A percentile compares a stretch with the other conserved stretches of the same genome.
Evolutionary conservation across 2,113 vertebrate species (phyloP).

Genomic region (Tenebrosternarchus preto): DNA sequence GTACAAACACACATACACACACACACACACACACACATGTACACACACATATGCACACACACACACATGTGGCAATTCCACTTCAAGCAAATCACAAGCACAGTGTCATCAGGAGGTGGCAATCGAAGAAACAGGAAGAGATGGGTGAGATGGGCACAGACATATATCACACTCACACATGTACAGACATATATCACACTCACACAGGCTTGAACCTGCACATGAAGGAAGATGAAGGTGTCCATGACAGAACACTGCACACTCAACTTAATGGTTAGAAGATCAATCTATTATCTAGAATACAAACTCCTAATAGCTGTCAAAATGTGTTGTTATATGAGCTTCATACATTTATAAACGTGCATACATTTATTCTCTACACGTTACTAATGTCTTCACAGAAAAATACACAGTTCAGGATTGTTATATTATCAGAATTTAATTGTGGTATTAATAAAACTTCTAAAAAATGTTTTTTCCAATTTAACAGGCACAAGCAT

Average conservation of each 20-base stretch:
- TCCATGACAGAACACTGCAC: neutral
- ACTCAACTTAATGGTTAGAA: neutral
- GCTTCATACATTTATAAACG: neutral
- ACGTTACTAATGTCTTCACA: neutral
- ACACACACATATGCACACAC: conserved; percentile 2
- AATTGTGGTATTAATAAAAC: neutral
- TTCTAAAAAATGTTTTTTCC: neutral
- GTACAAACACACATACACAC: conserved; percentile 5
- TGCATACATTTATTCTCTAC: neutral
- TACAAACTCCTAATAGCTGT: neutral
- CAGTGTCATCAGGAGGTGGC: neutral
- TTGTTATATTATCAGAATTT: neutral
- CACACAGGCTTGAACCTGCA: no score
- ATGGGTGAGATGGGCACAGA: neutral
- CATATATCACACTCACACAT: neutral
- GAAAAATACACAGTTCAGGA: neutral
- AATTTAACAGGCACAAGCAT: neutral
- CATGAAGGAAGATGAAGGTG: neutral
- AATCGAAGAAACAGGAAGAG: neutral
- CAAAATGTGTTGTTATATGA: neutral
- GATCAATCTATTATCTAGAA: conserved; percentile 16
- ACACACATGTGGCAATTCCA: no score
- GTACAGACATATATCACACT: no score
- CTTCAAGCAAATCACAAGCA: no score
- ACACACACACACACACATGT: neutral